Evolutionary conservation across 1,140 invertebrate species (phyloP).

Genomic region (Ceratina australensis): DNA sequence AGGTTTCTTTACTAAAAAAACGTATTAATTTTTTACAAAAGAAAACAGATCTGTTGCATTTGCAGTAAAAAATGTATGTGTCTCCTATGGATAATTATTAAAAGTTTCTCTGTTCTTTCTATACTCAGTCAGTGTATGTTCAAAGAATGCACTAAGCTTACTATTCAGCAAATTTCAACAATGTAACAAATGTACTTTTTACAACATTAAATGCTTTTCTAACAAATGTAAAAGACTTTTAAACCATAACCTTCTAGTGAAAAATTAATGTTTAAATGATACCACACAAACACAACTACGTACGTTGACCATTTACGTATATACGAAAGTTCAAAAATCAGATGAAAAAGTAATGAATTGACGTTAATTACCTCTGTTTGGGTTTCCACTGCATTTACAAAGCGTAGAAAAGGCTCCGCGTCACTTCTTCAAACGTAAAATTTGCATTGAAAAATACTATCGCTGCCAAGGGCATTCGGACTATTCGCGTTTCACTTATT

Average conservation of each 20-base stretch:
- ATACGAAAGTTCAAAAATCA: neutral
- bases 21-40: neutral
- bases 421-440: neutral
- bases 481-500: neutral
- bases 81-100: slow-evolving; percentile 2
- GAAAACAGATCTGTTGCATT: neutral
- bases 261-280: too few relatives aligned
- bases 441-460: neutral
- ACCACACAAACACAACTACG: neutral
- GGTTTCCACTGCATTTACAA: neutral
- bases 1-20: slow-evolving; percentile 3
- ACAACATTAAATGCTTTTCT: neutral
- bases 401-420: neutral
- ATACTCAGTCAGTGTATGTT: slow-evolving; percentile 1
- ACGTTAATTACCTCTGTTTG: neutral
- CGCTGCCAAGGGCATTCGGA: neutral
- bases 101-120: slow-evolving; percentile 28
- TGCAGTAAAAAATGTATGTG: neutral
- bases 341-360: neutral
- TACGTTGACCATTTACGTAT: neutral
- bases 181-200: neutral
- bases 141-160: neutral
- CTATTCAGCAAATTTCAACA: neutral
- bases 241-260: slow-evolving; percentile 9
- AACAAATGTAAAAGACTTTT: neutral